Percentiles rank a stretch among this genome's conserved stretches.
phyloP scores from a whole-genome alignment of 2,797 vertebrate genomes.

The Liparis tanakae region DNA sequence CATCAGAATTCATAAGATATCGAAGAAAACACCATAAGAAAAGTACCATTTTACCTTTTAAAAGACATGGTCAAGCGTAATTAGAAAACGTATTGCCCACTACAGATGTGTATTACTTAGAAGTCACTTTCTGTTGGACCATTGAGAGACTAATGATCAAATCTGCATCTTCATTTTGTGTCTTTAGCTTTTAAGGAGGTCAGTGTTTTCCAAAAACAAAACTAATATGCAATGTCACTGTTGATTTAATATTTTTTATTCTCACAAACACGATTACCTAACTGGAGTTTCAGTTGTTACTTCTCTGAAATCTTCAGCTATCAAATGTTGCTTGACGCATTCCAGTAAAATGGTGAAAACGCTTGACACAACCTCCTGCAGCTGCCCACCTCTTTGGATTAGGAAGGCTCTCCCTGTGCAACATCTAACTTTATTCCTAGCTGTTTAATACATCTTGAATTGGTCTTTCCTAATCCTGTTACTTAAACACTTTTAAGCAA shows the following conservation, averaged over 20 bases:
- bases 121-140: not conserved
- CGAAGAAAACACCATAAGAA: constrained; percentile 1
- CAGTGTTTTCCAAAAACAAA: too few relatives aligned
- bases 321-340: constrained; percentile 6
- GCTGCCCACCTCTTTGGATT: constrained; percentile 9
- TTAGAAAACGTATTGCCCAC: not conserved
- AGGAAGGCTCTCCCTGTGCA: constrained; percentile 3
- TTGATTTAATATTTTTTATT: not conserved
- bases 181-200: not conserved
- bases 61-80: not conserved
- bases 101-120: not conserved
- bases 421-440: constrained; percentile 31
- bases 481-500: constrained; percentile 31
- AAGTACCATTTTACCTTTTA: not conserved
- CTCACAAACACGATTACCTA: not conserved
- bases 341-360: constrained; percentile 10
- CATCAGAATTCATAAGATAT: constrained; percentile 6
- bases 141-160: not conserved
- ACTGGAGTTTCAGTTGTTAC: not conserved
- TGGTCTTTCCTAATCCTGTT: constrained; percentile 34
- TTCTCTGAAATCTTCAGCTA: not conserved
- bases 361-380: not conserved
- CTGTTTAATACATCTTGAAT: constrained; percentile 20
- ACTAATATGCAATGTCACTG: not conserved
- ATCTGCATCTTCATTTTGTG: not conserved